phyloP scores from a whole-genome alignment of 2,113 vertebrate genomes.

The Pluvialis apricaria region DNA sequence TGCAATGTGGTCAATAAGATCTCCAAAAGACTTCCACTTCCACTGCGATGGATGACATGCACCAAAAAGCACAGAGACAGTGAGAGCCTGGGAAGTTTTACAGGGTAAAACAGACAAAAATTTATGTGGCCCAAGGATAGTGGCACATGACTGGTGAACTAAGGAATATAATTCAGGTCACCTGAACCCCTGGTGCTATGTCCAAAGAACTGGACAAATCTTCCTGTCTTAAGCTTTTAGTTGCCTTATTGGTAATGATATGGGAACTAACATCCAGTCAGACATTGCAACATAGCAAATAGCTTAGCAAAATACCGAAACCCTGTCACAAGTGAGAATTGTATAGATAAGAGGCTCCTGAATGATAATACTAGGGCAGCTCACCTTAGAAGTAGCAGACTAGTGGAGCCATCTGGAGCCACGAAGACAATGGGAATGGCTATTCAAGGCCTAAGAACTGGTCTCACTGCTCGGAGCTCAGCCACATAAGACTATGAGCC shows the following conservation, averaged over 20 bases:
- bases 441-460: too few species aligned
- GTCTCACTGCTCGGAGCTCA: too few species aligned
- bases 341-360: too few species aligned
- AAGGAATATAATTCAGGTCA: background rate
- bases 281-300: too few species aligned
- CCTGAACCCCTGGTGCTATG: background rate
- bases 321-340: too few species aligned
- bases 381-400: too few species aligned
- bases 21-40: background rate
- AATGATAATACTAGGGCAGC: too few species aligned
- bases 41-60: fast-evolving
- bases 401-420: too few species aligned
- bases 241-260: background rate
- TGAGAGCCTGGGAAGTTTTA: background rate
- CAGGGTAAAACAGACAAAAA: background rate
- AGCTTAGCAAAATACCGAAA: too few species aligned
- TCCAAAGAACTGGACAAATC: background rate
- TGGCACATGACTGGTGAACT: background rate
- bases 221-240: background rate
- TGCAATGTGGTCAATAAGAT: background rate
- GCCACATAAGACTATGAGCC: too few species aligned
- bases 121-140: background rate
- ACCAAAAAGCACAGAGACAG: background rate
- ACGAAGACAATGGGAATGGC: too few species aligned
- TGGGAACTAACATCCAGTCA: too few species aligned